Conservation (phyloP, 2,888 invertebrate species). For the Acleris cristana region DNA sequence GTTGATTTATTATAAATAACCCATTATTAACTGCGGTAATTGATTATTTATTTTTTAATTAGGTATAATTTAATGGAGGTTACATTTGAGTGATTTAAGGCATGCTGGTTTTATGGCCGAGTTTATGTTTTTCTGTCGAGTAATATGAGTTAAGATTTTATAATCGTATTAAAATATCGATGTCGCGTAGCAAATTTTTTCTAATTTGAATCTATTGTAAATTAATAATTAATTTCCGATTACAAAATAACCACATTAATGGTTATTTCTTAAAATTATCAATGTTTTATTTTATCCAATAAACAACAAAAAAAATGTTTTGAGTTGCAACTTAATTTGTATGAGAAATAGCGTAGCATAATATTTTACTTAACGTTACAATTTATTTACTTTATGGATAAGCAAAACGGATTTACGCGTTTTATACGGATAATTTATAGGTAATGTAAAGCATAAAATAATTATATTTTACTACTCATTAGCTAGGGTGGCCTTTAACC, state of each 20-base stretch:
- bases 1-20: constrained; percentile 33
- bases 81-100: constrained; percentile 19
- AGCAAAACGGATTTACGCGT: neutral
- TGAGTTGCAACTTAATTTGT: too few relatives aligned
- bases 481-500: neutral
- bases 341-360: too few relatives aligned
- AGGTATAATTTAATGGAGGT: constrained; percentile 13
- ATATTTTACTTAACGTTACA: too few relatives aligned
- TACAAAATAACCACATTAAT: too few relatives aligned
- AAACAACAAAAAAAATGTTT: too few relatives aligned
- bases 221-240: too few relatives aligned
- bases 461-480: neutral
- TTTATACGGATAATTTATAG: constrained; percentile 2
- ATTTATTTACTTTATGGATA: too few relatives aligned
- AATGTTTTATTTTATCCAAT: too few relatives aligned
- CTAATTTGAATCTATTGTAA: too few relatives aligned
- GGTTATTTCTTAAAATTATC: too few relatives aligned
- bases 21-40: constrained; percentile 22
- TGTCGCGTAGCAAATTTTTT: too few relatives aligned
- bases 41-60: constrained; percentile 29
- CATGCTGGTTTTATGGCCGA: constrained; percentile 4
- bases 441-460: neutral
- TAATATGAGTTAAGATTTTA: neutral
- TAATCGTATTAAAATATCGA: too few relatives aligned
- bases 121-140: constrained; percentile 15